phyloP scores from a whole-genome alignment of 2,113 vertebrate genomes.

The Vombatus ursinus region DNA sequence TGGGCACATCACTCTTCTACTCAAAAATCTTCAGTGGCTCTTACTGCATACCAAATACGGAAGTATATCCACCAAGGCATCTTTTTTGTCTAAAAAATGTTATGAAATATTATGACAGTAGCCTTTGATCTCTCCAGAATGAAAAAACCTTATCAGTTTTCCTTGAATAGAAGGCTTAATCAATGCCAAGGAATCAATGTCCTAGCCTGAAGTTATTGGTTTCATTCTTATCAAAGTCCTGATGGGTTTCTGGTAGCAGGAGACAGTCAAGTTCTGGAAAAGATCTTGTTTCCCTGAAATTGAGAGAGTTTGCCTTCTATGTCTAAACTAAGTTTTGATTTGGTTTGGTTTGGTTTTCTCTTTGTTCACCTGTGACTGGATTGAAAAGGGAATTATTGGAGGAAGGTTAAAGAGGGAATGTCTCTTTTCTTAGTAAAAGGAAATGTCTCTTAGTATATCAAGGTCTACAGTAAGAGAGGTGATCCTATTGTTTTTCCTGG shows the following conservation, averaged over 20 bases:
- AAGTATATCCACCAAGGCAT: not conserved
- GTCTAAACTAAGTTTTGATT: not conserved
- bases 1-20: not conserved
- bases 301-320: not conserved
- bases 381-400: not conserved
- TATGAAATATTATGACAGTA: not conserved
- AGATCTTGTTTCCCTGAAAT: not conserved
- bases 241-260: not conserved
- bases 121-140: not conserved
- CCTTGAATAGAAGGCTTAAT: not conserved
- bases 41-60: not conserved
- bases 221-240: not conserved
- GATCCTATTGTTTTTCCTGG: not conserved
- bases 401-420: not conserved
- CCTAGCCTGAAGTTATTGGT: not conserved
- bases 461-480: not conserved
- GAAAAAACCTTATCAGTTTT: not conserved
- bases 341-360: not conserved
- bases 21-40: not conserved
- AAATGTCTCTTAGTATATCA: not conserved
- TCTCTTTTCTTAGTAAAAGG: not conserved
- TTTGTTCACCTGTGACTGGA: not conserved
- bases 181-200: not conserved
- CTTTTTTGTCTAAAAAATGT: not conserved
- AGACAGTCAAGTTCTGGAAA: not conserved